These are phyloP conservation scores for Yponomeuta plumbellus DNA, from an alignment of 2,888 invertebrate genomes.

Conservation along the genomic window DNA sequence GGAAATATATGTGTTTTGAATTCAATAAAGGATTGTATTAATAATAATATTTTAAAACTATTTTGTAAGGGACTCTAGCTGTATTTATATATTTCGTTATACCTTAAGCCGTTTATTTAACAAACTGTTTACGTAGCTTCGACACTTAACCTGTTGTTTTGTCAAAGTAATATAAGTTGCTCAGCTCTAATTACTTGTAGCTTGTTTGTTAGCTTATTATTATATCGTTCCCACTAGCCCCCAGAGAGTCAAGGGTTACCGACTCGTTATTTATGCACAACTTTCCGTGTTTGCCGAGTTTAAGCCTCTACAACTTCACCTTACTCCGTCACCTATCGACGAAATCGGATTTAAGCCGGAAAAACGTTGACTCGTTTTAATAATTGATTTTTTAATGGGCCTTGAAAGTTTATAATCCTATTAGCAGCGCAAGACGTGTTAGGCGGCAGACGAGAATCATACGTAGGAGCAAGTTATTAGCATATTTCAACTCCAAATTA, in stretches of 20 bases:
- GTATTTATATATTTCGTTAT: conserved; percentile 36
- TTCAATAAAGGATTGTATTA: no score
- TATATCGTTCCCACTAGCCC: conserved; percentile 53
- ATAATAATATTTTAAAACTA: no score
- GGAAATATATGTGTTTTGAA: no score
- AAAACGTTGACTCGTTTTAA: background rate
- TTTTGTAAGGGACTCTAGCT: background rate
- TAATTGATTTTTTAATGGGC: background rate
- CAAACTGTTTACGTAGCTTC: conserved; percentile 33
- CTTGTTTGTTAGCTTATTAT: conserved; percentile 64
- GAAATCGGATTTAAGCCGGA: conserved; percentile 22
- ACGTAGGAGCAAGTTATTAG: conserved; percentile 36
- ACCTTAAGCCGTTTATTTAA: conserved; percentile 36
- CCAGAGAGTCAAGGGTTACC: conserved; percentile 50
- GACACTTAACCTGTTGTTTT: conserved; percentile 54
- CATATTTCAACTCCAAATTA: conserved; percentile 61
- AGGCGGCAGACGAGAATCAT: background rate
- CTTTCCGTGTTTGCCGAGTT: conserved; percentile 46
- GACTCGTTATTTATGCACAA: conserved; percentile 60
- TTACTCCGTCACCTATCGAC: conserved; percentile 33
- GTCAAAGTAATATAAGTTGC: conserved; percentile 56
- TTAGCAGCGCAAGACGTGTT: background rate
- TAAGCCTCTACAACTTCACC: conserved; percentile 46
- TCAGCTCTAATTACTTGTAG: conserved; percentile 68
- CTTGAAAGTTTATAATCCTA: background rate